phyloP scores from a whole-genome alignment of 2,888 invertebrate species.

The Metellina segmentata region DNA sequence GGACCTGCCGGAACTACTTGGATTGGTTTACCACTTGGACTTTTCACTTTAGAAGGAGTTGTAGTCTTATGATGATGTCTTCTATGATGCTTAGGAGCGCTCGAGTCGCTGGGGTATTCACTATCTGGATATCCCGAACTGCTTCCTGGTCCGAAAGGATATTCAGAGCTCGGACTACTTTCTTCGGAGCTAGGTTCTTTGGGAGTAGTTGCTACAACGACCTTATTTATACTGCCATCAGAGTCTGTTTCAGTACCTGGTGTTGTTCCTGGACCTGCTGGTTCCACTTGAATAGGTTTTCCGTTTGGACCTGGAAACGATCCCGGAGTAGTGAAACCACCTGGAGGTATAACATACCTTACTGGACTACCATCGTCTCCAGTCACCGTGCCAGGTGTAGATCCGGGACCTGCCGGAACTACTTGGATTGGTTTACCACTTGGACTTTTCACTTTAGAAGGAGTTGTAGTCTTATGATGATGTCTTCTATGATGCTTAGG shows the following conservation, averaged over 20 bases:
- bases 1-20: constrained; percentile 26
- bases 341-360: not conserved
- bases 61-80: not conserved
- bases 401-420: constrained; percentile 5
- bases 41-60: constrained; percentile 1
- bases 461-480: not conserved
- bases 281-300: constrained; percentile 1
- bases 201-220: not conserved
- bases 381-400: constrained; percentile 6
- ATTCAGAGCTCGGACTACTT: not conserved
- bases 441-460: not conserved
- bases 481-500: not conserved
- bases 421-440: constrained; percentile 18
- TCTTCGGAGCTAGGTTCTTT: not conserved
- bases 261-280: constrained; percentile 9
- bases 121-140: constrained; percentile 1
- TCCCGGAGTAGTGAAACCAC: constrained; percentile 16
- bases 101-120: not conserved
- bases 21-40: constrained; percentile 6
- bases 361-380: not conserved
- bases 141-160: not conserved
- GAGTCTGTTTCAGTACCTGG: constrained; percentile 8
- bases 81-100: not conserved
- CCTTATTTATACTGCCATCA: not conserved
- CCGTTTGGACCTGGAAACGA: not conserved